Evolutionary conservation across 2,888 invertebrate genomes (phyloP), one percentile per base, ranked within the genome.

Genomic region (Andrena bucephala): DNA sequence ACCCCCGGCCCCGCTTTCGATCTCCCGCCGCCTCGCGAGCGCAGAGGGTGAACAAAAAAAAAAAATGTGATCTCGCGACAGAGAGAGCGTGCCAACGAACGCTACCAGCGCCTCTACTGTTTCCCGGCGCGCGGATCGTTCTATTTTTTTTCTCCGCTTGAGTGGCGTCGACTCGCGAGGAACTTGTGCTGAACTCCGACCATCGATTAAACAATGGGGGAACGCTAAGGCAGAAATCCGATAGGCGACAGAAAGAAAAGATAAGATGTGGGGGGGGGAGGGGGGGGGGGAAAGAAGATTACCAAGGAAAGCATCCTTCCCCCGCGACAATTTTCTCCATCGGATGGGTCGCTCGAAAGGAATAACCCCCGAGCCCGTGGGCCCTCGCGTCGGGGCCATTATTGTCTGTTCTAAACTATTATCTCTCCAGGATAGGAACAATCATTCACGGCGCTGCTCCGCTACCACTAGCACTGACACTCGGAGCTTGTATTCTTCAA

Each of bases 351-450:
- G n/a, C 20, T 52, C 20, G n/a, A 8, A 20, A 42, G 42, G 16
- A 42, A 42, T 42, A 42, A 42, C 42, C 42, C 42, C 4, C 42
- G 42, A 42, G 42, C 42, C 13, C 42, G 42, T 42, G 1, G 42
- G 42, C 42, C 42, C 42, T 42, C 42, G 42, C 42, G 42, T 42
- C 42, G 42, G 42, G 54, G 66, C 75, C 68, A 73, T 81, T 81
- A 81, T 81, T 81, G 81, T 81, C 81, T 81, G 73, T 54, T 81
- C 81, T 68, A 81, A 81, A 81, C 79, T 80, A 80, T 80, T 66
- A 36, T 57, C 66, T 33, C 42, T 67, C 59, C 63, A 54, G 63
- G 29, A 73, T 81, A 81, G 81, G 81, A 81, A 81, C 81, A 81
- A 81, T 81, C 68, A 81, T 50, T 73, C 27, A 71, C 31, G 33